A percentile compares a stretch with the other conserved stretches of the same genome.
Evolutionary conservation across 1,140 invertebrate species (phyloP).

Genomic region (Aphelinus atriplicis): DNA sequence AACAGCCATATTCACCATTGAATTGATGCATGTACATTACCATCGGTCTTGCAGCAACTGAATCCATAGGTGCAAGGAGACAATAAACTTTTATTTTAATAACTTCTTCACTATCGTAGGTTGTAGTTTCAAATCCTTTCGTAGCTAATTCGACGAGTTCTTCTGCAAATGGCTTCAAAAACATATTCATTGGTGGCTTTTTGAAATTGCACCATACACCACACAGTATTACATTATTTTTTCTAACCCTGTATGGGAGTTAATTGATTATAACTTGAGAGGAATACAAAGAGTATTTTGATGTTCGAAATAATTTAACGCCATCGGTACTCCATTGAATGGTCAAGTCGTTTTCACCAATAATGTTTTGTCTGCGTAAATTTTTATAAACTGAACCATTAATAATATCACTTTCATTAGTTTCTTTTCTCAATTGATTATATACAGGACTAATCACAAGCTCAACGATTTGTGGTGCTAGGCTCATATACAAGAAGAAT

Average conservation of each 20-base stretch:
- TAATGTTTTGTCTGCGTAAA: conserved; percentile 12
- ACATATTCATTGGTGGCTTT: conserved; percentile 37
- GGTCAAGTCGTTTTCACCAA: conserved; percentile 38
- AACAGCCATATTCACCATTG: no score
- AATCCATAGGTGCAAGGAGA: conserved; percentile 35
- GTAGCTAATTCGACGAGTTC: conserved; percentile 30
- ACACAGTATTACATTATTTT: conserved; percentile 16
- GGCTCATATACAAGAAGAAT: conserved; percentile 37
- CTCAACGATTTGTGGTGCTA: conserved; percentile 33
- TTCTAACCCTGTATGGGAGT: conserved; percentile 30
- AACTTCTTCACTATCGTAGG: conserved; percentile 19
- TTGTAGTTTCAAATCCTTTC: conserved; percentile 21
- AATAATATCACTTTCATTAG: conserved; percentile 27
- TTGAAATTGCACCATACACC: conserved; percentile 36
- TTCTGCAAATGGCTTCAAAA: conserved; percentile 31
- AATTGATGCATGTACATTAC: neutral
- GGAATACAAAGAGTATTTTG: conserved; percentile 35
- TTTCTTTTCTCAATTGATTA: conserved; percentile 12
- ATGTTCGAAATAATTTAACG: conserved; percentile 40
- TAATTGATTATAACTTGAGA: conserved; percentile 36
- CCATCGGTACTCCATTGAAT: conserved; percentile 45
- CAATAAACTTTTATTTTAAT: neutral
- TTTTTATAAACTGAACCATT: conserved; percentile 6
- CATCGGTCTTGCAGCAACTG: conserved; percentile 17
- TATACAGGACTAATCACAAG: neutral